Evolutionary conservation across 2,113 vertebrate genomes (phyloP), one percentile per base, ranked within the genome.

Genomic region (Merops nubicus): DNA sequence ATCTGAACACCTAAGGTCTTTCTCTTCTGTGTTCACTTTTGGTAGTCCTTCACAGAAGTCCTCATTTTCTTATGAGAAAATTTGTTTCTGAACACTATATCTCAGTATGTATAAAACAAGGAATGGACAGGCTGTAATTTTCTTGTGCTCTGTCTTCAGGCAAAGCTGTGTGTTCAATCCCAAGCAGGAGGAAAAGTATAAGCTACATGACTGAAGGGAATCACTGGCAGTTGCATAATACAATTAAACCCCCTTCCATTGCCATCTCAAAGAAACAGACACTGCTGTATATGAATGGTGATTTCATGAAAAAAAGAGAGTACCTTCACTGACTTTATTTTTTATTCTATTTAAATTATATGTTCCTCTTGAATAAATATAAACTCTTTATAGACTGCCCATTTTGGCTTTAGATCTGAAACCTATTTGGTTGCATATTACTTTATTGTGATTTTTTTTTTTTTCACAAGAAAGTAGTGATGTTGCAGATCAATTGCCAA

Each of bases 81-180:
- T 0, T 0, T 3, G 1, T 54, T 72, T 73, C 11, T 22, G 43
- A 29, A 11, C 62, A 25, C 14, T n/a, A 22, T 50, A 22, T 9
- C 40, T 38, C 16, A 15, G 36, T 19, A 6, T 12, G n/a, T 65
- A 40, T 45, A 38, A 74, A 92, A 28, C 48, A 45, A 51, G 42
- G 70, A 82, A 19, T 0, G 3, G 62, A 17, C 25, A 26, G 0
- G 0, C 53, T 88, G 36, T 68, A 65, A 68, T 43, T 79, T 86
- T 34, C 38, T 26, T 0, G 0, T 9, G 2, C 23, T 56, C 48
- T 51, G n/a, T 45, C 43, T 73, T 69, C 2, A 3, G 40, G 50
- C 17, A 51, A 60, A 88, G 23, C 14, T 64, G 45, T 0, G 0
- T 0, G 0, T 40, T 83, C 38, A 20, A 3, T 79, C 38, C 4